Evolutionary conservation across 2,888 invertebrate genomes (phyloP).

Genomic region (Trissoscelio sp.): DNA sequence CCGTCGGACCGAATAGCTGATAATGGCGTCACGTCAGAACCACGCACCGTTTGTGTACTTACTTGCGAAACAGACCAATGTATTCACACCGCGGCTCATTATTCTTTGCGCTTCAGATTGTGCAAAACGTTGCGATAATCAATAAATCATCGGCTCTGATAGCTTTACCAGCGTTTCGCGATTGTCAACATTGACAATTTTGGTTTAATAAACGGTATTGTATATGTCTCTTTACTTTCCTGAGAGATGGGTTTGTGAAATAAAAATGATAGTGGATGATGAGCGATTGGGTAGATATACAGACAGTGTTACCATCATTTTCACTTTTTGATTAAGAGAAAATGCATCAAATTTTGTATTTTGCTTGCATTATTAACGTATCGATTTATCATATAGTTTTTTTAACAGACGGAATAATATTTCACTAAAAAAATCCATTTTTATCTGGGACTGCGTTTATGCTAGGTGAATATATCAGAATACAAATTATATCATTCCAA

Average conservation of each 20-base stretch:
- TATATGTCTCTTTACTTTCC: constrained; percentile 13
- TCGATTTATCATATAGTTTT: too few relatives aligned
- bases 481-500: too few relatives aligned
- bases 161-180: not conserved
- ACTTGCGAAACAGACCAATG: constrained; percentile 48
- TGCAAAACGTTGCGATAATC: constrained; percentile 36
- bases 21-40: constrained; percentile 60
- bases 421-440: too few relatives aligned
- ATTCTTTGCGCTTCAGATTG: constrained; percentile 56
- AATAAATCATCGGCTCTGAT: constrained; percentile 43
- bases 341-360: too few relatives aligned
- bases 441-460: too few relatives aligned
- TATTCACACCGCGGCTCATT: constrained; percentile 53
- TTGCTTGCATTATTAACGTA: too few relatives aligned
- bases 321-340: too few relatives aligned
- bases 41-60: constrained; percentile 53
- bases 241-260: not conserved
- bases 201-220: constrained; percentile 45
- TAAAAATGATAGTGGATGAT: constrained; percentile 5
- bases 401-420: too few relatives aligned
- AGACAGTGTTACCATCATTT: too few relatives aligned
- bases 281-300: not conserved
- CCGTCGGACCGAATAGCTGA: constrained; percentile 15
- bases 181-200: constrained; percentile 58
- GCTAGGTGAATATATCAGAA: too few relatives aligned